These are phyloP conservation scores for Mythimna vitellina DNA, from an alignment of 2,888 invertebrate genomes.

Conservation along the genomic window DNA sequence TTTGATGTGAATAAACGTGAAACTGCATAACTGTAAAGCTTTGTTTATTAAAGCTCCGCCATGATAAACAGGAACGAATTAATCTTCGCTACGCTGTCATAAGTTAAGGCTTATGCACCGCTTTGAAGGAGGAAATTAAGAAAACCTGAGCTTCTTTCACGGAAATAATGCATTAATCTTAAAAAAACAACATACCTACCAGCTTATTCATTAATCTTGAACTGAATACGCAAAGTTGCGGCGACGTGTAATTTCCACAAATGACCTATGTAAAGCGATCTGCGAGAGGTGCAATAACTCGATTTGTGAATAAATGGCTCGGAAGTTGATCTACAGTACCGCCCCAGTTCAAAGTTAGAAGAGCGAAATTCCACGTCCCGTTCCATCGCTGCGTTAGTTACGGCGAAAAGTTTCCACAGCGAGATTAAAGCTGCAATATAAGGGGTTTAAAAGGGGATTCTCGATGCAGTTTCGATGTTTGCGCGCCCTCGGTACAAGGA, in stretches of 20 bases:
- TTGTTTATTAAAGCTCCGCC: conserved; percentile 76
- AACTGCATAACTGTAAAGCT: conserved; percentile 72
- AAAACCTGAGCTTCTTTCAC: conserved; percentile 74
- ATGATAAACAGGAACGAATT: conserved; percentile 81
- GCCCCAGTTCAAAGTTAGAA: conserved; percentile 73
- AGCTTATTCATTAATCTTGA: conserved; percentile 68
- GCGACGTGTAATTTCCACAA: conserved; percentile 83
- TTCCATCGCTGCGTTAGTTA: conserved; percentile 82
- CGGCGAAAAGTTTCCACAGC: conserved; percentile 72
- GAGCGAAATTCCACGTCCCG: conserved; percentile 76
- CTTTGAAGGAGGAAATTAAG: conserved; percentile 80
- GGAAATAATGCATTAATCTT: conserved; percentile 76
- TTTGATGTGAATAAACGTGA: conserved; percentile 73
- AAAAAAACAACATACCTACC: conserved; percentile 58
- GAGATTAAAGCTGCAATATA: conserved; percentile 83
- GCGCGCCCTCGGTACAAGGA: conserved; percentile 73
- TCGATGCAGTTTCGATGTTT: conserved; percentile 78
- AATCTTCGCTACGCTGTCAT: conserved; percentile 79
- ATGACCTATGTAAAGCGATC: conserved; percentile 87
- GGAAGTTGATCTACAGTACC: conserved; percentile 87
- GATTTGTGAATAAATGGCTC: conserved; percentile 88
- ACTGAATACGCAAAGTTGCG: conserved; percentile 70
- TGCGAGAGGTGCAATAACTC: conserved; percentile 88
- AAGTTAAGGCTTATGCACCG: conserved; percentile 80
- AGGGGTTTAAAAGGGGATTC: conserved; percentile 76